phyloP scores from a whole-genome alignment of 2,113 vertebrate species.

The Campylomormyrus tamandua region DNA sequence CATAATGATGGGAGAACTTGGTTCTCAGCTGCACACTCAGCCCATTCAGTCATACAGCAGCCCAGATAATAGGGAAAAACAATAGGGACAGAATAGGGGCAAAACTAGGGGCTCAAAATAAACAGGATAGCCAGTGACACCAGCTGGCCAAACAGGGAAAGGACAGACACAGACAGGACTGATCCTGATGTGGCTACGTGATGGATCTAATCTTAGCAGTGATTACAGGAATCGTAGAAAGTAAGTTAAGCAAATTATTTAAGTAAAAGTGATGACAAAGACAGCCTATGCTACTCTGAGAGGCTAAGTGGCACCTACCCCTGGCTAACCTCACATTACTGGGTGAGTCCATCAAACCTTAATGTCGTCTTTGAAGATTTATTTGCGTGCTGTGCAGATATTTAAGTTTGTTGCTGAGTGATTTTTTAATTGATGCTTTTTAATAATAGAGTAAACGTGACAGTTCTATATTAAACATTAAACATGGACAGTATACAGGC shows the following conservation, averaged over 20 bases:
- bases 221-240: background rate
- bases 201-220: background rate
- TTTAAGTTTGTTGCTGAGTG: background rate
- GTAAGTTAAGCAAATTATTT: background rate
- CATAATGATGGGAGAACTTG: background rate
- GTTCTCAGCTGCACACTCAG: background rate
- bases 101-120: background rate
- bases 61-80: background rate
- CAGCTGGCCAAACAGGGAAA: background rate
- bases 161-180: background rate
- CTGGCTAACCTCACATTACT: background rate
- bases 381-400: background rate
- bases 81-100: background rate
- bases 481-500: background rate
- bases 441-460: background rate
- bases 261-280: background rate
- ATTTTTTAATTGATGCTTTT: background rate
- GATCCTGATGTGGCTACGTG: background rate
- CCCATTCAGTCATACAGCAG: background rate
- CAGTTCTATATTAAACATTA: background rate
- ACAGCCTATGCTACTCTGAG: background rate
- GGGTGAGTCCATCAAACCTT: background rate
- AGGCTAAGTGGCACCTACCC: background rate
- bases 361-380: background rate
- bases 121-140: background rate